Evolutionary conservation across 2,888 invertebrate genomes (phyloP).

Genomic region (Minunthozetes semirufus): DNA sequence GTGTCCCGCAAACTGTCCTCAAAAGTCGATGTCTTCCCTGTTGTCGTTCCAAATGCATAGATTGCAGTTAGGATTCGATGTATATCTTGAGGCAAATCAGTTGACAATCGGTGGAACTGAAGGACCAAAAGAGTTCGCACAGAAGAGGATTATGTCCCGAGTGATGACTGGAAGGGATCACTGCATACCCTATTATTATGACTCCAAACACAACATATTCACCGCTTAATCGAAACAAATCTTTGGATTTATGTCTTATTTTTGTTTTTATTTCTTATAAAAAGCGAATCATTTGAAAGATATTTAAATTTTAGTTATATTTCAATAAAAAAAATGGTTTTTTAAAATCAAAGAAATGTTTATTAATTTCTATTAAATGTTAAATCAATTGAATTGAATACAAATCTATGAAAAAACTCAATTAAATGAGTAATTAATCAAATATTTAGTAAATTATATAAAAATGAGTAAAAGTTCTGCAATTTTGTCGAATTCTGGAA

Average conservation of each 20-base stretch:
- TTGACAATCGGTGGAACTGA: conserved; percentile 53
- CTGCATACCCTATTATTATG: conserved; percentile 14
- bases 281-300: neutral
- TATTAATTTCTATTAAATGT: too few relatives aligned
- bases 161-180: neutral
- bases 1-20: conserved; percentile 47
- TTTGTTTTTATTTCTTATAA: neutral
- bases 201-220: conserved; percentile 3
- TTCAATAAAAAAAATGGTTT: too few relatives aligned
- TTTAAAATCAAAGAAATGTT: too few relatives aligned
- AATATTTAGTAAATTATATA: too few relatives aligned
- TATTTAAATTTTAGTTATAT: too few relatives aligned
- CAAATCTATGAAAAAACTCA: too few relatives aligned
- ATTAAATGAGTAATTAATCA: too few relatives aligned
- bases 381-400: too few relatives aligned
- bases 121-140: conserved; percentile 59
- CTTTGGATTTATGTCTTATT: neutral
- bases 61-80: conserved; percentile 73
- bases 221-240: neutral
- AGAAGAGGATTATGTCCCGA: conserved; percentile 65
- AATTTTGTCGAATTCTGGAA: too few relatives aligned
- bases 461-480: too few relatives aligned
- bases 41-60: conserved; percentile 70
- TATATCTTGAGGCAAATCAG: conserved; percentile 66
- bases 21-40: conserved; percentile 54